These are phyloP conservation scores for Tipula helvola DNA, from an alignment of 2,888 invertebrate genomes.

Conservation along the genomic window DNA sequence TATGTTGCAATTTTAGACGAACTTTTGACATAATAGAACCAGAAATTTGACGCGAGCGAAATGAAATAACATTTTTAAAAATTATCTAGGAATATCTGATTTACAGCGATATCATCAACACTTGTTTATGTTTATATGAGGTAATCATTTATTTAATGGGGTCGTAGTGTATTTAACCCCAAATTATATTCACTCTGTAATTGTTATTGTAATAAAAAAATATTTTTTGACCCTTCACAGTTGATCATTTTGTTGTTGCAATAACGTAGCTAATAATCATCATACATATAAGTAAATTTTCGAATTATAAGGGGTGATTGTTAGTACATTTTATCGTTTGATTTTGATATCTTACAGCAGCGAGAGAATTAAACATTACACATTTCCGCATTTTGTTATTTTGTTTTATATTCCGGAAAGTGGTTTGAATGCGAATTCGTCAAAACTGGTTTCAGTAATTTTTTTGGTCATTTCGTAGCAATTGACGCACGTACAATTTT, in stretches of 20 bases:
- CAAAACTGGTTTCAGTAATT: too few species aligned
- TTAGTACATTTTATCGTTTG: not conserved
- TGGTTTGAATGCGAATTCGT: too few species aligned
- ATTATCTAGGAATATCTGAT: not conserved
- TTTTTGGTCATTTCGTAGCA: too few species aligned
- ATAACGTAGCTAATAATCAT: not conserved
- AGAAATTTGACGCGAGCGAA: not conserved
- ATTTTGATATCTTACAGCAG: too few species aligned
- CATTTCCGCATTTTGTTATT: too few species aligned
- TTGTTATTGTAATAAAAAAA: not conserved
- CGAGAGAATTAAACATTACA: too few species aligned
- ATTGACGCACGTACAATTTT: too few species aligned
- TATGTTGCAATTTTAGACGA: not conserved
- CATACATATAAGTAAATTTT: not conserved
- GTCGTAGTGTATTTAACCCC: not conserved
- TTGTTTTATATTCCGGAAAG: too few species aligned
- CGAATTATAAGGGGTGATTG: not conserved
- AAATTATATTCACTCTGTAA: not conserved
- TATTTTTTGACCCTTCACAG: not conserved
- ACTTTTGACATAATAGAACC: not conserved
- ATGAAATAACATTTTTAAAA: not conserved
- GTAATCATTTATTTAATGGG: not conserved
- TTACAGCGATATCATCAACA: not conserved
- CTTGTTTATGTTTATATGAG: not conserved
- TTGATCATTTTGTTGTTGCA: not conserved